These are phyloP conservation scores for Odontamblyopus rebecca DNA, from an alignment of 2,797 vertebrate species.

Conservation along the genomic window DNA sequence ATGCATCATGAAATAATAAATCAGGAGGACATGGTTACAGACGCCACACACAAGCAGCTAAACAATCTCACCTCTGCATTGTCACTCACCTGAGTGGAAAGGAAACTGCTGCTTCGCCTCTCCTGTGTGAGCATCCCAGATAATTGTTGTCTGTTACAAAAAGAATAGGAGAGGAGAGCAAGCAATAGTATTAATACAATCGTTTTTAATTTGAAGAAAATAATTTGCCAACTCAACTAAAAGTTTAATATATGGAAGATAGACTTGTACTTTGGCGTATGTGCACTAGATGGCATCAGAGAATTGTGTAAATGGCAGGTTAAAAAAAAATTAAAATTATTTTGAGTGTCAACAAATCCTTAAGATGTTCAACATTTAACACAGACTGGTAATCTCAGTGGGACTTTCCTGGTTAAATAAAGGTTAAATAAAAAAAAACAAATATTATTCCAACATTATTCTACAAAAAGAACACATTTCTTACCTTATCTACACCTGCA, in stretches of 20 bases:
- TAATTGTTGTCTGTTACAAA: slow-evolving; percentile 92
- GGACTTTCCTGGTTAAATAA: no score
- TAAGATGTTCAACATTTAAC: not conserved
- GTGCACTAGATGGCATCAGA: not conserved
- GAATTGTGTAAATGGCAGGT: no score
- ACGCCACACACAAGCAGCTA: not conserved
- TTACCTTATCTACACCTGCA: slow-evolving; percentile 98
- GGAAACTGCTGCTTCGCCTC: slow-evolving; percentile 99
- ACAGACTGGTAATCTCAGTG: no score
- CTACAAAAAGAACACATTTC: not conserved
- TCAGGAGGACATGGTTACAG: no score
- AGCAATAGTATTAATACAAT: not conserved
- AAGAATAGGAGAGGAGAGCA: slow-evolving; percentile 15
- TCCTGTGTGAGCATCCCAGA: slow-evolving; percentile 98
- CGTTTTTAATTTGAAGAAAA: not conserved
- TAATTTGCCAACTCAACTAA: not conserved
- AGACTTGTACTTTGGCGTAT: not conserved
- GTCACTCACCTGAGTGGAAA: slow-evolving; percentile 94
- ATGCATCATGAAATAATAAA: no score
- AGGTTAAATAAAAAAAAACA: no score
- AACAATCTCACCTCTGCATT: slow-evolving; percentile 4
- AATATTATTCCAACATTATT: not conserved
- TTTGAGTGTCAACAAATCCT: not conserved
- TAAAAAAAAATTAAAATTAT: no score
- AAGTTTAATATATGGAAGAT: not conserved